phyloP scores from a whole-genome alignment of 2,888 invertebrate species.

The Drosophila buzzatii region DNA sequence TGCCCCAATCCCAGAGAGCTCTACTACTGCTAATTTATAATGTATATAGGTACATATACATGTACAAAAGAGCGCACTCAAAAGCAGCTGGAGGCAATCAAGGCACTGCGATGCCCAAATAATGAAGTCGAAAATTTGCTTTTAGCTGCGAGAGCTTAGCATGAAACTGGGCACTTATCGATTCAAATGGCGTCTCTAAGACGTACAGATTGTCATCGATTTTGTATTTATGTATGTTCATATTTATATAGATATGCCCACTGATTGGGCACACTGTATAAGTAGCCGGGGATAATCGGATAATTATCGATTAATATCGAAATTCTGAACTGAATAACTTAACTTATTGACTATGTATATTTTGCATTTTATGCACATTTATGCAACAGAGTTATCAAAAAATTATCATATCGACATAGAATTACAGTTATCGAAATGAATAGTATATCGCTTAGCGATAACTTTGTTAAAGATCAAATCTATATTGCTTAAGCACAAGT shows the following conservation, averaged over 20 bases:
- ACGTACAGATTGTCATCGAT: too few relatives aligned
- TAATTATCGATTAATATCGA: neutral
- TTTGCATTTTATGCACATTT: neutral
- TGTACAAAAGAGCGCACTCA: neutral
- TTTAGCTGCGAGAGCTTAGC: neutral
- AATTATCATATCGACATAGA: too few relatives aligned
- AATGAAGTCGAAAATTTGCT: slow-evolving; percentile 24
- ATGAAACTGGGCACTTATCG: neutral
- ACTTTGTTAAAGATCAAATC: neutral
- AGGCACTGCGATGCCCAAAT: slow-evolving; percentile 24
- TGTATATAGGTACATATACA: slow-evolving; percentile 35
- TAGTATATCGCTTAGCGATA: neutral
- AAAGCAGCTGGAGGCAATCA: slow-evolving; percentile 29
- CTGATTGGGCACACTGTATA: too few relatives aligned
- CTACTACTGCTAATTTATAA: slow-evolving; percentile 32
- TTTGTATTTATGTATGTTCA: too few relatives aligned
- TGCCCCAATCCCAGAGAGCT: neutral
- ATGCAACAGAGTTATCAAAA: neutral
- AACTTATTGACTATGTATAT: too few relatives aligned
- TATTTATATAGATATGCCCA: too few relatives aligned
- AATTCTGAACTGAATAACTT: neutral
- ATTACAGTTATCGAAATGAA: neutral
- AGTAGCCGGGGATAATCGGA: too few relatives aligned
- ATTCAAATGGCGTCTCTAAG: neutral
- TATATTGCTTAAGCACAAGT: neutral